Base-by-base conservation (phyloP, 2,888 invertebrate species). In the Caenorhabditis angaria region DNA sequence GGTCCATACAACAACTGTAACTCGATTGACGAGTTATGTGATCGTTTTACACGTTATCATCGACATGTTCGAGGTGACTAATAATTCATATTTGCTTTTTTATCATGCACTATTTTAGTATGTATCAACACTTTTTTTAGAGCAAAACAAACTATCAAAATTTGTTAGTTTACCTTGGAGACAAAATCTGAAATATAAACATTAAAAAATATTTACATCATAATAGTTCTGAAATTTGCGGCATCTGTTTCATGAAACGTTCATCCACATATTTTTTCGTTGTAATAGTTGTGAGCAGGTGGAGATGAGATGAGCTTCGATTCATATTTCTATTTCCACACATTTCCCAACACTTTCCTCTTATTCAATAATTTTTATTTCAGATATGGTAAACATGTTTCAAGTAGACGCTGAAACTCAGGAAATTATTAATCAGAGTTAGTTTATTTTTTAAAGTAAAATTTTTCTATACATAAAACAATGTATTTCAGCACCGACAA, bases 21-120 rank as follows among this genome's bases (percentile, higher is more conserved):
- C 25, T 65, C 72, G 4, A 55, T 72, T 14, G 72, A 72, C 29
- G 72, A 72, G 24, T 41, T 72, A 20, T 67, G 64, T 47, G 51
- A 67, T 32, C 61, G 68, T 12, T 58, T 72, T 54, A 57, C 32
- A 20, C 63, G 72, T 57, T 72, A 72, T 61, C 67, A 72, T 58
- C 61, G 72, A 18, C 67, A 62, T 65, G 68, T 72, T 25, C 64
- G 72, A 72, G 72, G 72, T 72, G 62, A 27, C 27, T n/a, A 50
- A 50, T 22, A 50, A 50, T 50, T 50, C 22, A 8, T 50, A n/a
- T 28, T 27, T 18, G 27, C 24, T 27, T 54, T 54, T 29, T 28
- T 53, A 20, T 22, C 14, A 28, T 28, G 50, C 50, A 50, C n/a
- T 28, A 28, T 27, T 8, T 28, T 8, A 8, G 6, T 14, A n/a